Conservation (phyloP, 1,140 invertebrate genomes). For the Caenorhabditis remanei region DNA sequence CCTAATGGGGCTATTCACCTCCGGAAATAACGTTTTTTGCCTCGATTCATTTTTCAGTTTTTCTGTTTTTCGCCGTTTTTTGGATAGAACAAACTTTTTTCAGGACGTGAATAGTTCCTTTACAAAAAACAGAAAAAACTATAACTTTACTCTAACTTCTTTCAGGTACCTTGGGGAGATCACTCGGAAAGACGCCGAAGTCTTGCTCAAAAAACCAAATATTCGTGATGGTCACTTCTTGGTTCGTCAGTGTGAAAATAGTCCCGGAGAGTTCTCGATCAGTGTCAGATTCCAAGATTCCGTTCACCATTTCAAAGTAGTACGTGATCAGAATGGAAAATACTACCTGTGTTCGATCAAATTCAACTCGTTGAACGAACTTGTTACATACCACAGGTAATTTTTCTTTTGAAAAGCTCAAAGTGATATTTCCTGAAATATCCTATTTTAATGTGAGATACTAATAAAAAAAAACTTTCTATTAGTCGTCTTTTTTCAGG, state of each 20-base stretch:
- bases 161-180: constrained; percentile 97
- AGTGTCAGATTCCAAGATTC: constrained; percentile 97
- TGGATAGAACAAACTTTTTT: too few species aligned
- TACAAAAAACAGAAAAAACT: too few species aligned
- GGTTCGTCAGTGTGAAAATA: constrained; percentile 97
- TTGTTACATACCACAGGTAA: constrained; percentile 92
- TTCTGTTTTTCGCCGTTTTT: too few species aligned
- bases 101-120: too few species aligned
- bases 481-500: neutral
- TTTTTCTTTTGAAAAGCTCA: too few species aligned
- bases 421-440: too few species aligned
- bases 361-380: constrained; percentile 97
- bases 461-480: too few species aligned
- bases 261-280: constrained; percentile 97
- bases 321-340: constrained; percentile 94
- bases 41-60: too few species aligned
- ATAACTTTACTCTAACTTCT: too few species aligned
- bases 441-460: too few species aligned
- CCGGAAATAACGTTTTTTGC: too few species aligned
- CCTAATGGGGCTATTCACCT: too few species aligned
- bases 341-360: constrained; percentile 99
- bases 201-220: constrained; percentile 85
- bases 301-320: constrained; percentile 98
- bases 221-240: constrained; percentile 98
- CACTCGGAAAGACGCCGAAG: constrained; percentile 94